Conservation (phyloP, 2,888 invertebrate genomes). For the Psylliodes chrysocephalus region DNA sequence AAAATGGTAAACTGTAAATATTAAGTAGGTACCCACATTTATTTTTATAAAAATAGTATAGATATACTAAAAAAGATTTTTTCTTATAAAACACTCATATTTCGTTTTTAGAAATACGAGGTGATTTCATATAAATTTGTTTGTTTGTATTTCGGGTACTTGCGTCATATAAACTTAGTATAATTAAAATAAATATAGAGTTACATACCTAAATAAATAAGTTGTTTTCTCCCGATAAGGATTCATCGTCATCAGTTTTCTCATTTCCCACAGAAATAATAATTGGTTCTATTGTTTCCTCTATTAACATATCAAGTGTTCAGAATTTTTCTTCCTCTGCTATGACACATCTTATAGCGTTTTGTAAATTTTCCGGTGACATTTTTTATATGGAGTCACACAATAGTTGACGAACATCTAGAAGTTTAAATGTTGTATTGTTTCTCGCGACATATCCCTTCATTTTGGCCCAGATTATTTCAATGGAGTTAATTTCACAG, state of each 20-base stretch:
- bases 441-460: neutral
- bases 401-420: neutral
- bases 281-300: neutral
- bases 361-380: neutral
- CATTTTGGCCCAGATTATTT: neutral
- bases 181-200: neutral
- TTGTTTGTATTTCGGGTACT: no score
- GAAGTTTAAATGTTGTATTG: neutral
- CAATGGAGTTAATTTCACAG: neutral
- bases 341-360: neutral
- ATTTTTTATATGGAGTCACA: slow-evolving; percentile 1
- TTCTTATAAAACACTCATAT: neutral
- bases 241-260: neutral
- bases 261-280: slow-evolving; percentile 3
- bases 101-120: neutral
- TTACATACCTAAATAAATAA: no score
- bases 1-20: no score
- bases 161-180: neutral
- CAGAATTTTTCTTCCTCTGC: slow-evolving; percentile 3
- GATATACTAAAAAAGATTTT: neutral
- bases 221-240: neutral
- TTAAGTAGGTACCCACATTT: neutral
- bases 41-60: neutral
- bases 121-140: neutral
- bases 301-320: slow-evolving; percentile 2